These are phyloP conservation scores for Tipula helvola DNA, from an alignment of 2,888 invertebrate genomes.

Conservation along the genomic window DNA sequence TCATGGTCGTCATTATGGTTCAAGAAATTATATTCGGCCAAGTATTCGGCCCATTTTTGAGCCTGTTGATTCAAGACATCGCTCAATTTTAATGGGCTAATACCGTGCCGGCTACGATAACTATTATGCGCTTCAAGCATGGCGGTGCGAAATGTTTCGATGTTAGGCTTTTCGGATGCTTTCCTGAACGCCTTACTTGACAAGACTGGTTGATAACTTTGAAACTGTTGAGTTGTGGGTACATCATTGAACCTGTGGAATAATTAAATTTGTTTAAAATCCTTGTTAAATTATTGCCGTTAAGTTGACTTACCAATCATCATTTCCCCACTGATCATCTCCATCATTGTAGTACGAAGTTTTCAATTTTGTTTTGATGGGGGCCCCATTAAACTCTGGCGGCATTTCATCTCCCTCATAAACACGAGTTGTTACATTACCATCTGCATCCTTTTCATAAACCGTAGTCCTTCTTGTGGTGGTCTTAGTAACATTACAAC, in stretches of 20 bases:
- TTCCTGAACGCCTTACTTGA: not conserved
- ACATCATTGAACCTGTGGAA: not conserved
- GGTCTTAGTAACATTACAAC: not conserved
- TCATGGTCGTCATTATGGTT: not conserved
- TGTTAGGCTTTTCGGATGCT: not conserved
- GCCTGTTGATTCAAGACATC: not conserved
- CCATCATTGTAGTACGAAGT: not conserved
- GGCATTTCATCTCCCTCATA: not conserved
- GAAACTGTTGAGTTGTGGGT: not conserved
- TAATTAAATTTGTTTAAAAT: not conserved
- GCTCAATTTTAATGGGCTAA: not conserved
- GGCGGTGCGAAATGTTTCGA: not conserved
- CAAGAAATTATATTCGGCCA: not conserved
- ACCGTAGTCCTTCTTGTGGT: not conserved
- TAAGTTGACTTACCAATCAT: not conserved
- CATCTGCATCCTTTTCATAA: not conserved
- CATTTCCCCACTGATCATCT: not conserved
- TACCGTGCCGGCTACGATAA: not conserved
- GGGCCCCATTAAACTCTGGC: not conserved
- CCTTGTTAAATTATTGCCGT: not conserved
- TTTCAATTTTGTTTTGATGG: not conserved
- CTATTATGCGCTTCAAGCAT: not conserved
- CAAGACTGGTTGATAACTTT: not conserved
- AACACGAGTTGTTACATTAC: not conserved
- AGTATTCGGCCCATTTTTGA: not conserved